These are phyloP conservation scores for Solea senegalensis DNA, from an alignment of 2,113 vertebrate species.

Conservation along the genomic window DNA sequence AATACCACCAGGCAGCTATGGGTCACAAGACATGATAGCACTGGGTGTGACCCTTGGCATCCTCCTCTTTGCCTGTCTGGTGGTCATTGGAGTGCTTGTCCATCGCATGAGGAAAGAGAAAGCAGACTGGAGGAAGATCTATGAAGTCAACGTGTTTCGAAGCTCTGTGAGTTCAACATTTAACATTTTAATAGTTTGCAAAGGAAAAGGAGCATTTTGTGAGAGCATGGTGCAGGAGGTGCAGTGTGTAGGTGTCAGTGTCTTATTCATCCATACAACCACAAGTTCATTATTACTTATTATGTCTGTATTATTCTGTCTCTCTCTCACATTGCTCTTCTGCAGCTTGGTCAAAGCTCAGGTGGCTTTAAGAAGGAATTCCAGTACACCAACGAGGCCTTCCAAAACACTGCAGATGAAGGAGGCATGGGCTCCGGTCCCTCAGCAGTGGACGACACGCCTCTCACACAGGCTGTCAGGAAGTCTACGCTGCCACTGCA, in stretches of 20 bases:
- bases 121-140: slow-evolving; percentile 72
- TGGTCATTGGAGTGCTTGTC: slow-evolving; percentile 76
- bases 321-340: background rate
- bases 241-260: no score
- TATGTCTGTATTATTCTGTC: background rate
- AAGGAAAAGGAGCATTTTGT: no score
- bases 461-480: background rate
- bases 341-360: slow-evolving; percentile 63
- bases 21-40: slow-evolving; percentile 78
- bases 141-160: slow-evolving; percentile 73
- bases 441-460: background rate
- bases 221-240: no score
- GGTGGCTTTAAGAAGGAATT: slow-evolving; percentile 60
- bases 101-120: slow-evolving; percentile 42
- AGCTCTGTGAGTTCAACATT: slow-evolving; percentile 69
- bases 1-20: slow-evolving; percentile 5
- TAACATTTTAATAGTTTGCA: background rate
- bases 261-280: no score
- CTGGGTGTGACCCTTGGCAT: slow-evolving; percentile 81
- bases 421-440: slow-evolving; percentile 25
- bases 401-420: slow-evolving; percentile 63
- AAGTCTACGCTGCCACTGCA: slow-evolving; percentile 1
- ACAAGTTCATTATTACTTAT: background rate
- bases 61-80: slow-evolving; percentile 78
- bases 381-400: slow-evolving; percentile 77